Evolutionary conservation across 2,888 invertebrate genomes (phyloP).

Genomic region (Mactromeris polynyma): DNA sequence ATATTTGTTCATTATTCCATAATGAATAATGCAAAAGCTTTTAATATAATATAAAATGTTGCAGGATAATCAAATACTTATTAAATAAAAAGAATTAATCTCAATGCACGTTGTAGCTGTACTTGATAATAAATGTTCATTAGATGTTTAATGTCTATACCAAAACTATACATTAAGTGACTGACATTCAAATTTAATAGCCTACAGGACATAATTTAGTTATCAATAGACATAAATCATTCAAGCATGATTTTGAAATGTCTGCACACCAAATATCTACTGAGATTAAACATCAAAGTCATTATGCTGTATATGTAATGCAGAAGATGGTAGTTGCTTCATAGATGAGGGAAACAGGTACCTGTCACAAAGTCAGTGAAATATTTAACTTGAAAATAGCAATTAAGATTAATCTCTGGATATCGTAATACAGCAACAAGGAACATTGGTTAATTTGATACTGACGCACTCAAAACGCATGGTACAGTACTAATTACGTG

Average conservation of each 20-base stretch:
- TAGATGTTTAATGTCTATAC: not conserved
- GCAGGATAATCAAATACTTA: too few relatives aligned
- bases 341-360: not conserved
- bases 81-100: not conserved
- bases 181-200: not conserved
- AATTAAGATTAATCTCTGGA: not conserved
- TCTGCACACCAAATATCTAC: not conserved
- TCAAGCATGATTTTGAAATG: not conserved
- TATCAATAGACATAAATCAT: not conserved
- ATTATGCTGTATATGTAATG: not conserved
- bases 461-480: too few relatives aligned
- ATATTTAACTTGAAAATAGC: constrained; percentile 12
- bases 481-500: too few relatives aligned
- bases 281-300: not conserved
- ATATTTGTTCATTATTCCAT: too few relatives aligned
- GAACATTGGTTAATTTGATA: too few relatives aligned
- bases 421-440: not conserved
- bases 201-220: not conserved
- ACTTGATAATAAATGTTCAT: constrained; percentile 1
- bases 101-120: not conserved
- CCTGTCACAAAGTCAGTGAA: not conserved
- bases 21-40: too few relatives aligned
- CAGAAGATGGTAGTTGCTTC: not conserved
- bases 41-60: too few relatives aligned
- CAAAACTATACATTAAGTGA: not conserved